phyloP scores from a whole-genome alignment of 1,140 invertebrate genomes.

The Teleogryllus occipitalis region DNA sequence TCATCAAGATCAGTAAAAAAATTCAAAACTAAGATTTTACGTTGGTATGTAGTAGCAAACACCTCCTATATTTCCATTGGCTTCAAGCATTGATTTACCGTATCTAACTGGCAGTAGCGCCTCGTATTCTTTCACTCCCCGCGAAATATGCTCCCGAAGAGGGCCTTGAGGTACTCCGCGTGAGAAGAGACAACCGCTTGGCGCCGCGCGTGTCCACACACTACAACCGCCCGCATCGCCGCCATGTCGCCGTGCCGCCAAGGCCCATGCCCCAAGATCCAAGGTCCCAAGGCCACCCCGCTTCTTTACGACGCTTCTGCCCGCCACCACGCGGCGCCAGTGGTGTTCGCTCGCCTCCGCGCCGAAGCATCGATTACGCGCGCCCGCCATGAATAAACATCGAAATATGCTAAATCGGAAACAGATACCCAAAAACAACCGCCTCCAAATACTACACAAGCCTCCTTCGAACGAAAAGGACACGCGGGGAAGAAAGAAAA shows the following conservation, averaged over 20 bases:
- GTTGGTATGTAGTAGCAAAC: no score
- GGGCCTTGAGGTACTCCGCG: no score
- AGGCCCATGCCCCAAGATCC: neutral
- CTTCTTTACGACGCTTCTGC: neutral
- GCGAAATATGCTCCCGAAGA: no score
- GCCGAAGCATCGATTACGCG: neutral
- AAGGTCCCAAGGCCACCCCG: neutral
- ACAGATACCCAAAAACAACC: neutral
- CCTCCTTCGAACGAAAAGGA: neutral
- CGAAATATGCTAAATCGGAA: constrained; percentile 1
- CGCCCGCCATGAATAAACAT: neutral
- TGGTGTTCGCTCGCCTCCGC: neutral
- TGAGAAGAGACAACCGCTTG: neutral
- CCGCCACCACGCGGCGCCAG: neutral
- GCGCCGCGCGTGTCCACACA: neutral
- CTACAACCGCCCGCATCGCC: neutral
- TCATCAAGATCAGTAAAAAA: no score
- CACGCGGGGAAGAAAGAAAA: neutral
- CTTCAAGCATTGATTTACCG: no score
- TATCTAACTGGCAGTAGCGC: no score
- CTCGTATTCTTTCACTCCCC: no score
- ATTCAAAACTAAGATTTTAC: no score
- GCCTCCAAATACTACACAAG: neutral
- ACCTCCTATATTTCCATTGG: no score
- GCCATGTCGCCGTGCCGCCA: no score